Conservation (phyloP, 2,888 invertebrate genomes). For the Camponotus fellah region DNA sequence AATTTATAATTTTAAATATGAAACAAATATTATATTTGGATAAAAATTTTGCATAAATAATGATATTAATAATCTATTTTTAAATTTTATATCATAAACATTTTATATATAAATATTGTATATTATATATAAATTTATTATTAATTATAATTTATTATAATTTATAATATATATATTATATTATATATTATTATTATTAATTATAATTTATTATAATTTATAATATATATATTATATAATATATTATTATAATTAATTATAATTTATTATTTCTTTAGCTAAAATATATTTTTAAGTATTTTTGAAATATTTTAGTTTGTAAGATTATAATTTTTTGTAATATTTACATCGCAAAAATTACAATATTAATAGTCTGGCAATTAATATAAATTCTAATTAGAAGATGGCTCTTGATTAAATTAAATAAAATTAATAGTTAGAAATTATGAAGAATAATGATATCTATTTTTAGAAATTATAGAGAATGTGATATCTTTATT, state of each 20-base stretch:
- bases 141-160: neutral
- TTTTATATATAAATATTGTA: neutral
- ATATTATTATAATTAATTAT: neutral
- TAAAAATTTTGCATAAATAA: neutral
- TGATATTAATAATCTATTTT: neutral
- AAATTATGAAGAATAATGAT: neutral
- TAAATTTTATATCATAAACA: neutral
- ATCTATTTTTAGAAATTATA: neutral
- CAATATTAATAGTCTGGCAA: neutral
- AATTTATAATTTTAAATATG: neutral
- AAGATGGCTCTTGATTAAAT: neutral
- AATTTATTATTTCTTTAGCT: neutral
- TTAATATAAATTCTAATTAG: neutral
- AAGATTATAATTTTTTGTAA: constrained; percentile 6
- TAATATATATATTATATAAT: neutral
- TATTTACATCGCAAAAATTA: neutral
- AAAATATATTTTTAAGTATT: neutral
- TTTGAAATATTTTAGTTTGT: neutral
- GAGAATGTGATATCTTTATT: neutral
- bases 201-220: too few species aligned
- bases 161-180: too few species aligned
- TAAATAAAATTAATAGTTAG: neutral
- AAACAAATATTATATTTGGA: neutral
- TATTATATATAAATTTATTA: neutral
- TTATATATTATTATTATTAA: too few species aligned